phyloP scores from a whole-genome alignment of 2,888 invertebrate species.

The Conistra vaccinii region DNA sequence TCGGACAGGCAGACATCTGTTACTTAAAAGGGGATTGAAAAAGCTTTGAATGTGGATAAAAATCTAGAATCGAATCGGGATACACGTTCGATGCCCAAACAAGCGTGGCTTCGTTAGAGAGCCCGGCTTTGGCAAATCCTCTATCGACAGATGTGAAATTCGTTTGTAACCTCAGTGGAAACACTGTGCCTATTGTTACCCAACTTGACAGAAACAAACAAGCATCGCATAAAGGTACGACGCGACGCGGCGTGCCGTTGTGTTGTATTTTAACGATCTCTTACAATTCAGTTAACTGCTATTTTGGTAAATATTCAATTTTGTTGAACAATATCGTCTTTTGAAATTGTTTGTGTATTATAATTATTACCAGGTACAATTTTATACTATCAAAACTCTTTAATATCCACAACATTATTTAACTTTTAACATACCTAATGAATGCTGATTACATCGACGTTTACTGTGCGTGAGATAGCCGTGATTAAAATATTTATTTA shows the following conservation, averaged over 20 bases:
- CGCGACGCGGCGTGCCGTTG: conserved; percentile 2
- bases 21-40: conserved; percentile 61
- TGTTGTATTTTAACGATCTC: conserved; percentile 27
- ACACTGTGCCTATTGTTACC: conserved; percentile 66
- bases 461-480: conserved; percentile 32
- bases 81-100: conserved; percentile 72
- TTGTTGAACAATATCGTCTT: not conserved
- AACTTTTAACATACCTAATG: conserved; percentile 6
- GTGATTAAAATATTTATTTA: conserved; percentile 39
- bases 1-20: conserved; percentile 57
- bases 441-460: conserved; percentile 22
- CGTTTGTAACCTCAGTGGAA: conserved; percentile 72
- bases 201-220: conserved; percentile 61
- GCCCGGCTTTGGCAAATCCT: conserved; percentile 78
- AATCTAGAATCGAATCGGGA: conserved; percentile 68
- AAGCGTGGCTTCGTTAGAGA: conserved; percentile 81
- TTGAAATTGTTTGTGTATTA: not conserved
- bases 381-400: not conserved
- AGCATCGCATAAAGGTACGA: conserved; percentile 44
- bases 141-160: conserved; percentile 77
- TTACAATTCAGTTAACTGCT: conserved; percentile 11
- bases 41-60: conserved; percentile 69
- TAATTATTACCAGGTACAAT: not conserved
- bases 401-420: not conserved
- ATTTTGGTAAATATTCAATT: conserved; percentile 7